Conservation (phyloP, 2,888 invertebrate genomes). For the Capitulum mitella region DNA sequence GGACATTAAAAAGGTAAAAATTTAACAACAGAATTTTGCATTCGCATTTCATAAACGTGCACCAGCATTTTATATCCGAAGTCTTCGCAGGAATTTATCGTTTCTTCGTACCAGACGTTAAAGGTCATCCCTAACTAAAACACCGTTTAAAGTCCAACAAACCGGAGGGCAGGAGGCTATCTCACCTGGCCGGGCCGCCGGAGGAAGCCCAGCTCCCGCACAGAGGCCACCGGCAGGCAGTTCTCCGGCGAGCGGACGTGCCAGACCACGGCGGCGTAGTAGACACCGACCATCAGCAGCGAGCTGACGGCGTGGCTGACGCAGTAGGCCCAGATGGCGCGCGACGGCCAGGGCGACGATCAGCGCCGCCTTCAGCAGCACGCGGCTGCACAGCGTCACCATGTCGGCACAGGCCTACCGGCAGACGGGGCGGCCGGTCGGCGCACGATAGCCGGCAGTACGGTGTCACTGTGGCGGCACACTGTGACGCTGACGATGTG, state of each 20-base stretch:
- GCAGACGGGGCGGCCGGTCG: neutral
- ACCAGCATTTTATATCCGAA: too few relatives aligned
- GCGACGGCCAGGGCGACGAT: neutral
- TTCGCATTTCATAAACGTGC: too few relatives aligned
- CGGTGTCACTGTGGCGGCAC: neutral
- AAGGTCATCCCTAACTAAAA: too few relatives aligned
- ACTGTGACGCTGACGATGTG: neutral
- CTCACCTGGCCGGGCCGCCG: neutral
- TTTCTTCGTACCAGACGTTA: too few relatives aligned
- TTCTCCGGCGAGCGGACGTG: neutral
- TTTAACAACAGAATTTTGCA: too few relatives aligned
- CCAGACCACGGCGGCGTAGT: neutral
- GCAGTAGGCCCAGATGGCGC: constrained; percentile 21
- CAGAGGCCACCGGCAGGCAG: neutral
- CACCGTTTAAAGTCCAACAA: too few relatives aligned
- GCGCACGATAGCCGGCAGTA: too few relatives aligned
- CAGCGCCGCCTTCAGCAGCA: constrained; percentile 3
- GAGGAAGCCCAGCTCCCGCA: neutral
- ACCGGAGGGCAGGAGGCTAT: too few relatives aligned
- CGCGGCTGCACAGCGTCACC: neutral
- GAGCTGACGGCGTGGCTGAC: neutral
- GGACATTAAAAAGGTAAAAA: too few relatives aligned
- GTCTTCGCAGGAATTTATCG: too few relatives aligned
- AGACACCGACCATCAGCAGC: neutral
- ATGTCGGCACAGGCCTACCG: neutral